A percentile compares a stretch with the other conserved stretches of the same genome.
These are phyloP conservation scores for Alloscopus bannaensis DNA, from an alignment of 2,888 invertebrate species.

Conservation along the genomic window DNA sequence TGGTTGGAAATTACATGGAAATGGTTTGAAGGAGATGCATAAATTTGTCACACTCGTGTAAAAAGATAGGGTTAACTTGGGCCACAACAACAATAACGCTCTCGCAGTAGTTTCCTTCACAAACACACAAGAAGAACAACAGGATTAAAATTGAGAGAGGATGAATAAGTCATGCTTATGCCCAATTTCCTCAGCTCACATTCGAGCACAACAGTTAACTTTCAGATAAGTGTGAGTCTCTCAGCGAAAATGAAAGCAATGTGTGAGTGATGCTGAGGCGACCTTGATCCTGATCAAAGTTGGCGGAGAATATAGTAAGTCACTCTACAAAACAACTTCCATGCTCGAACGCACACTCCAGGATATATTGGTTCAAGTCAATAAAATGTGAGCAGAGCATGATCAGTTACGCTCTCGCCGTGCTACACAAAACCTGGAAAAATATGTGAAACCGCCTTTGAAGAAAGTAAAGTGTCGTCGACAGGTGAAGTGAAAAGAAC, in stretches of 20 bases:
- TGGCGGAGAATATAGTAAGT: neutral
- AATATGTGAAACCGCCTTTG: neutral
- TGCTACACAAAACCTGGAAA: constrained; percentile 4
- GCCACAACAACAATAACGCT: too few species aligned
- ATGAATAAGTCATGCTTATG: neutral
- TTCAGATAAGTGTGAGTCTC: neutral
- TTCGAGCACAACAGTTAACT: neutral
- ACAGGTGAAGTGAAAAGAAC: neutral
- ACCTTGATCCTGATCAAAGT: constrained; percentile 6
- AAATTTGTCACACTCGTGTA: constrained; percentile 10
- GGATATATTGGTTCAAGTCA: neutral
- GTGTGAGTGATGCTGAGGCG: neutral
- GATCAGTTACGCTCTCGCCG: neutral
- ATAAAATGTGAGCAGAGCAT: constrained; percentile 14
- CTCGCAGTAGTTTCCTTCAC: neutral
- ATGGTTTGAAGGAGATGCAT: constrained; percentile 13
- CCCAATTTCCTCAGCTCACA: neutral
- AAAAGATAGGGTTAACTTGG: too few species aligned
- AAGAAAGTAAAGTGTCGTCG: constrained; percentile 17
- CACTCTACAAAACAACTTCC: neutral
- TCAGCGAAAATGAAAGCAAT: neutral
- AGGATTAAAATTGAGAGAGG: constrained; percentile 3
- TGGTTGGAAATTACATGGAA: neutral
- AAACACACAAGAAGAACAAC: neutral
- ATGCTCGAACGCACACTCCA: neutral